Evolutionary conservation across 2,888 invertebrate species (phyloP).

Genomic region (Caenorhabditis sp.): DNA sequence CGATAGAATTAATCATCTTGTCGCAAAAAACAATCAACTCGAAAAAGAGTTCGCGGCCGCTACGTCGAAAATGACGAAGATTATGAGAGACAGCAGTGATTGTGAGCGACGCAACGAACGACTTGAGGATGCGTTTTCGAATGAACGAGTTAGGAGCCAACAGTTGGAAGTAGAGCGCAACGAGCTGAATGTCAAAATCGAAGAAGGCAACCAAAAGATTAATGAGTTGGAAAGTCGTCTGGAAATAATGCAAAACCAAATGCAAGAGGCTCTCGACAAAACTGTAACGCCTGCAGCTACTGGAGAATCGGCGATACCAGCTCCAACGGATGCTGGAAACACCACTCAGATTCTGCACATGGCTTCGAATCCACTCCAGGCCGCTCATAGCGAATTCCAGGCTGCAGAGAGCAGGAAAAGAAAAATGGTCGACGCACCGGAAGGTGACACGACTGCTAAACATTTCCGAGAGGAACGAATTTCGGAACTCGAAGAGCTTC

Average conservation of each 20-base stretch:
- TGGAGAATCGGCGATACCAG: neutral
- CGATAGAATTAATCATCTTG: constrained; percentile 42
- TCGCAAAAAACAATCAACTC: constrained; percentile 52
- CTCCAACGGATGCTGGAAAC: constrained; percentile 65
- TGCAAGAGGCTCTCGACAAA: constrained; percentile 23
- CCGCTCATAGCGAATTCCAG: constrained; percentile 57
- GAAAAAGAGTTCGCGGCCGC: constrained; percentile 62
- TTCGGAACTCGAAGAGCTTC: constrained; percentile 45
- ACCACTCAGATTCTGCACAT: constrained; percentile 66
- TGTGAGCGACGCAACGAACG: constrained; percentile 48
- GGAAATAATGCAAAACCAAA: constrained; percentile 2
- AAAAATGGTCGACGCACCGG: constrained; percentile 40
- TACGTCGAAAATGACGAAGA: constrained; percentile 52
- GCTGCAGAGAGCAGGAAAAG: constrained; percentile 50
- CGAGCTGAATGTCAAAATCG: constrained; percentile 19
- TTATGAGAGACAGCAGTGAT: constrained; percentile 37
- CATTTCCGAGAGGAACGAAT: constrained; percentile 42
- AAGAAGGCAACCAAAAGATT: constrained; percentile 9
- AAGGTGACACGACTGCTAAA: constrained; percentile 25
- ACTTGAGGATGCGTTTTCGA: constrained; percentile 59
- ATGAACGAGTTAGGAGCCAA: constrained; percentile 26
- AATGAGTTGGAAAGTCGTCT: constrained; percentile 21
- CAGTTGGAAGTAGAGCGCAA: constrained; percentile 24
- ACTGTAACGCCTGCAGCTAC: constrained; percentile 5
- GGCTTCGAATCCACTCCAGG: constrained; percentile 59